Evolutionary conservation across 1,140 invertebrate genomes (phyloP).

Genomic region (Neodiprion fabricii): DNA sequence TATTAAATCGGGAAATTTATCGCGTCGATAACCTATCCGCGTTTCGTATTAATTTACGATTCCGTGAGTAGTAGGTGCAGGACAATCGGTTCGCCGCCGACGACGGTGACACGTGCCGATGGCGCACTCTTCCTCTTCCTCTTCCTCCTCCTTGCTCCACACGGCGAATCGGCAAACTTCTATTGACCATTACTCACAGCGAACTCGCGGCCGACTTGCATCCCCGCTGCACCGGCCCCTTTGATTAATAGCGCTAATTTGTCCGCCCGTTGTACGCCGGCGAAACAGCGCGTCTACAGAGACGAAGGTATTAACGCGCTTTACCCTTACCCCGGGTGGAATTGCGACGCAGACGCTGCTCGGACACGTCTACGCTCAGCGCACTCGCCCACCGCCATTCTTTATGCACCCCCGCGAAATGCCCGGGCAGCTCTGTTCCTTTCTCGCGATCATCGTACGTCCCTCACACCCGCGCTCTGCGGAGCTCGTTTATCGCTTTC

Average conservation of each 20-base stretch:
- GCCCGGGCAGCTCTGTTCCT: too few relatives aligned
- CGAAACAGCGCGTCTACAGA: not conserved
- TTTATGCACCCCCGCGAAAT: too few relatives aligned
- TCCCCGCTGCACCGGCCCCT: not conserved
- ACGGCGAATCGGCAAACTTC: not conserved
- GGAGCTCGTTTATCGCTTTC: too few relatives aligned
- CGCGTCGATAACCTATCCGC: not conserved
- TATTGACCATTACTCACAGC: not conserved
- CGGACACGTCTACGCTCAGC: too few relatives aligned
- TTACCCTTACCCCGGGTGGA: too few relatives aligned
- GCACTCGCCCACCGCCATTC: too few relatives aligned
- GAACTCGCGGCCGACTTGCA: constrained; percentile 2
- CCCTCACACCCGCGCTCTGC: too few relatives aligned
- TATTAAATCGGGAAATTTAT: constrained; percentile 1
- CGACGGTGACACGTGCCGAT: constrained; percentile 1
- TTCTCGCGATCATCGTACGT: too few relatives aligned
- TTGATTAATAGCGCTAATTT: not conserved
- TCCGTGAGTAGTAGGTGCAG: not conserved
- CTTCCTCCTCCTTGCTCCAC: not conserved
- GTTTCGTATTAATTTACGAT: not conserved
- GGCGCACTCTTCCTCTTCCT: not conserved
- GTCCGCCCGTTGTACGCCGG: not conserved
- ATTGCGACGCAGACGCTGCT: too few relatives aligned
- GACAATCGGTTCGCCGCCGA: not conserved
- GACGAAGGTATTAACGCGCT: not conserved